Conservation (phyloP, 2,797 vertebrate genomes). For the Oreonectes daqikongensis region DNA sequence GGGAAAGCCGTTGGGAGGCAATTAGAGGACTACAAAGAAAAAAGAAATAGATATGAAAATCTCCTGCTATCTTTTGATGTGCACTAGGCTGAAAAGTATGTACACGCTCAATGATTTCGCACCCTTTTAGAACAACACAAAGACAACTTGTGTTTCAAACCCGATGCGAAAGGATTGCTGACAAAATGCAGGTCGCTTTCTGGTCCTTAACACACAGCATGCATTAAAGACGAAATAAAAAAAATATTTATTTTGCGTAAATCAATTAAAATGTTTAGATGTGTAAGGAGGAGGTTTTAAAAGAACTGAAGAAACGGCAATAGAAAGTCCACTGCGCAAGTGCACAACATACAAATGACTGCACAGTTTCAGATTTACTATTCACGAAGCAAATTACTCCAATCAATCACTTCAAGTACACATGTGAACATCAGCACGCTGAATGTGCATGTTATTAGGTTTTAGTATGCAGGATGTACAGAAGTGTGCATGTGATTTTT, state of each 20-base stretch:
- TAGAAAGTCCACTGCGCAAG: neutral
- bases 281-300: neutral
- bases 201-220: neutral
- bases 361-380: neutral
- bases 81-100: slow-evolving; percentile 71
- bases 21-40: slow-evolving; percentile 86
- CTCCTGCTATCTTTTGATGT: slow-evolving; percentile 82
- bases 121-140: slow-evolving; percentile 46
- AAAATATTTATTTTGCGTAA: neutral
- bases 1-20: slow-evolving; percentile 83
- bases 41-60: slow-evolving; percentile 83
- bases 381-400: slow-evolving; percentile 21
- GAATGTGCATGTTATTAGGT: neutral
- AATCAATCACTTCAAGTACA: slow-evolving; percentile 27
- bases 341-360: neutral
- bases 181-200: neutral
- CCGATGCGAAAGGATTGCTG: slow-evolving; percentile 1
- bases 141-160: slow-evolving; percentile 46
- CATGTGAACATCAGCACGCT: slow-evolving; percentile 10
- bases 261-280: neutral
- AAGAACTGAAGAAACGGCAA: neutral
- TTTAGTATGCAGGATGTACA: neutral
- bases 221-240: neutral
- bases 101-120: slow-evolving; percentile 60
- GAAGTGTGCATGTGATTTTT: neutral